These are phyloP conservation scores for Leptopilina syphax DNA, from an alignment of 2,888 invertebrate genomes.

Conservation along the genomic window DNA sequence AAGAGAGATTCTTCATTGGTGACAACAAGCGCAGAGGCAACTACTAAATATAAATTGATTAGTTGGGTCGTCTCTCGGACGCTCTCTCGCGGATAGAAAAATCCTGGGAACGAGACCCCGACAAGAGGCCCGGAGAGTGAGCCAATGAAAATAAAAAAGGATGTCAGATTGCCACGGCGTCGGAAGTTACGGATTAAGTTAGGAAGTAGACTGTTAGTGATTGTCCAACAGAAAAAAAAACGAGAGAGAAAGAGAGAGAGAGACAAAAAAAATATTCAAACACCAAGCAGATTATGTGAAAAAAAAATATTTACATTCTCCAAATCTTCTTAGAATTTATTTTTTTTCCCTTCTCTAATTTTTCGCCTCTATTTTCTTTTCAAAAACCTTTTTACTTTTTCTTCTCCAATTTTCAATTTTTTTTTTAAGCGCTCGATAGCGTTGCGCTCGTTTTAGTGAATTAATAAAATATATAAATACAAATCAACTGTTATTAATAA, in stretches of 20 bases:
- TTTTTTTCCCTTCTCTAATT: not conserved
- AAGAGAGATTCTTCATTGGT: conserved; percentile 54
- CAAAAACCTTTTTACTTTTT: too few species aligned
- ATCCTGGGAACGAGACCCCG: conserved; percentile 76
- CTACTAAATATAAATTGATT: conserved; percentile 74
- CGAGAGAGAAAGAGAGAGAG: conserved; percentile 51
- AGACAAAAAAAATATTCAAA: conserved; percentile 50
- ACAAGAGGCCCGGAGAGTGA: conserved; percentile 68
- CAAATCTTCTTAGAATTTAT: not conserved
- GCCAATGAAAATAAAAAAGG: conserved; percentile 77
- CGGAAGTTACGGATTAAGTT: conserved; percentile 77
- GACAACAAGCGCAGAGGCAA: conserved; percentile 62
- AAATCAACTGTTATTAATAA: too few species aligned
- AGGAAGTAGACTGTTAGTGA: conserved; percentile 76
- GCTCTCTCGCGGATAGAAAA: conserved; percentile 72
- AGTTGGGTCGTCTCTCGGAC: conserved; percentile 68
- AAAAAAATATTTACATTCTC: not conserved
- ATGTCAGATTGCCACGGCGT: conserved; percentile 77
- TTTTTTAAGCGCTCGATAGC: too few species aligned
- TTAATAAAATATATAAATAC: too few species aligned
- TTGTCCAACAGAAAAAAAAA: conserved; percentile 62
- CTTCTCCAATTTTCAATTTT: not conserved
- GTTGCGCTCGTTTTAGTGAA: too few species aligned
- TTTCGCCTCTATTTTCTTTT: too few species aligned
- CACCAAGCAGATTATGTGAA: conserved; percentile 31